Percentiles rank a stretch among this genome's conserved stretches.
Conservation (phyloP, 2,888 invertebrate species). For the Zootermopsis nevadensis region DNA sequence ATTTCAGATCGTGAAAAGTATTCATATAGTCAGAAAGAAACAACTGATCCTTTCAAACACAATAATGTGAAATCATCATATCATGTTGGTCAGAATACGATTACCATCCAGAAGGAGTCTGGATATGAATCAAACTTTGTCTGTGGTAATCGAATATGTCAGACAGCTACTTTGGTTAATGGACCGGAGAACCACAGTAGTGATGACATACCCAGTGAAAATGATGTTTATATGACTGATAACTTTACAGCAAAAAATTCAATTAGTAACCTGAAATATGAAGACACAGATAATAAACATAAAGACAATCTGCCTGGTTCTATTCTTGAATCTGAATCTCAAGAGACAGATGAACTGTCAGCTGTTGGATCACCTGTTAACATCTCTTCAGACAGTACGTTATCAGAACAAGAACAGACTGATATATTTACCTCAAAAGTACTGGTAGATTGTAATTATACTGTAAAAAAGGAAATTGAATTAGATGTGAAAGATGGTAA, state of each 20-base stretch:
- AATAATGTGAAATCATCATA: not conserved
- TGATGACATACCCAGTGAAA: not conserved
- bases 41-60: not conserved
- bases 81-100: not conserved
- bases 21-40: not conserved
- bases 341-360: not conserved
- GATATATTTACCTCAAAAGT: not conserved
- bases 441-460: not conserved
- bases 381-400: not conserved
- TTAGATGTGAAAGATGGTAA: not conserved
- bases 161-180: not conserved
- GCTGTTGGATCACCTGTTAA: not conserved
- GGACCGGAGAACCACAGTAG: not conserved
- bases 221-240: not conserved
- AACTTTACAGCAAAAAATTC: not conserved
- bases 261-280: not conserved
- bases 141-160: not conserved
- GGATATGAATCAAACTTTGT: not conserved
- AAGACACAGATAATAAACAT: not conserved
- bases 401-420: not conserved
- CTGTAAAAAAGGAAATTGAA: not conserved
- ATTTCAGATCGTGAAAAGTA: constrained; percentile 10
- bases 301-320: not conserved
- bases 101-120: not conserved
- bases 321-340: not conserved